Conservation (phyloP, 2,797 vertebrate genomes). For the Moxostoma hubbsi region DNA sequence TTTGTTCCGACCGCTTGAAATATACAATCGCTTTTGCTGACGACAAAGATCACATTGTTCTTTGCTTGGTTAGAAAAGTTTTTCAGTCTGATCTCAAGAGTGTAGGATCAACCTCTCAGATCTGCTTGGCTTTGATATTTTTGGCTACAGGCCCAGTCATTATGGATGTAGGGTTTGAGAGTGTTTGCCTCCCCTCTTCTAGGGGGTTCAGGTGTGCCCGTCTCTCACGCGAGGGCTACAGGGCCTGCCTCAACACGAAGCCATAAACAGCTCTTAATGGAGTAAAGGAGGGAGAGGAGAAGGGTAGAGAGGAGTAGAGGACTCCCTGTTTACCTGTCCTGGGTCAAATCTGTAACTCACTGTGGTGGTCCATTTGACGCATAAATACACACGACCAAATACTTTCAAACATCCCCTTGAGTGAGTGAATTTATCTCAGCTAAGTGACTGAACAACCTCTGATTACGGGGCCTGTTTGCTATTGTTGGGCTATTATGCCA, state of each 20-base stretch:
- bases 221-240: constrained; percentile 59
- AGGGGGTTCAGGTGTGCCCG: constrained; percentile 56
- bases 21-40: background rate
- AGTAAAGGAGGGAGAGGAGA: constrained; percentile 10
- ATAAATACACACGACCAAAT: constrained; percentile 6
- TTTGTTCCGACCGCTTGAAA: constrained; percentile 23
- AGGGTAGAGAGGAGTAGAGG: constrained; percentile 11
- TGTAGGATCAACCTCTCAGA: constrained; percentile 61
- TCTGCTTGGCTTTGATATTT: constrained; percentile 65
- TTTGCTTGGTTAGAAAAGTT: constrained; percentile 23
- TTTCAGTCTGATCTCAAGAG: constrained; percentile 31
- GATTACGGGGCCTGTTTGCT: constrained; percentile 41
- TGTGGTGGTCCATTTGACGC: constrained; percentile 35
- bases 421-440: constrained; percentile 25
- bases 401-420: constrained; percentile 4
- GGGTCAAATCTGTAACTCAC: constrained; percentile 20
- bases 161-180: constrained; percentile 45
- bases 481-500: constrained; percentile 48
- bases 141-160: constrained; percentile 66
- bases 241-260: constrained; percentile 59
- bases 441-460: constrained; percentile 45
- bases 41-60: constrained; percentile 42
- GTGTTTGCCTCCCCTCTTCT: constrained; percentile 30
- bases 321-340: constrained; percentile 52
- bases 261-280: constrained; percentile 39